These are phyloP conservation scores for Habrosyne pyritoides DNA, from an alignment of 2,888 invertebrate genomes.

Conservation along the genomic window DNA sequence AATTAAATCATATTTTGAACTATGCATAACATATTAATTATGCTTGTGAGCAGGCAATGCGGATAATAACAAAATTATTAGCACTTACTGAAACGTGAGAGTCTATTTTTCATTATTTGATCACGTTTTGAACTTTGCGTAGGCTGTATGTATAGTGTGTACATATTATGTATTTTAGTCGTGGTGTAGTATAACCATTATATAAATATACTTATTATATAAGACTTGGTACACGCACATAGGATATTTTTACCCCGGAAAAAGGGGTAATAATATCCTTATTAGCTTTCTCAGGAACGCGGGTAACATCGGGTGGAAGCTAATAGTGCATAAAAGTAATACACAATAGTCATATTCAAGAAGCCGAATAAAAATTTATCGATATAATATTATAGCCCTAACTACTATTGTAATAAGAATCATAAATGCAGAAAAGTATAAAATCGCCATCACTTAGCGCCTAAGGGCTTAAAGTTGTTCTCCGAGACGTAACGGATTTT, in stretches of 20 bases:
- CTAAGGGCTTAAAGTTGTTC: conserved; percentile 31
- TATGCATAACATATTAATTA: not conserved
- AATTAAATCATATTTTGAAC: not conserved
- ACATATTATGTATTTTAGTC: not conserved
- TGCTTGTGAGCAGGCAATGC: not conserved
- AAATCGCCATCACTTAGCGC: conserved; percentile 30
- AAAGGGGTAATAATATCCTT: no score
- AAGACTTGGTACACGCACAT: no score
- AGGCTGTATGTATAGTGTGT: not conserved
- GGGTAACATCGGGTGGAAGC: no score
- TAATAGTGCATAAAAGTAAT: no score
- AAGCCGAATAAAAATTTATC: not conserved
- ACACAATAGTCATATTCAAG: no score
- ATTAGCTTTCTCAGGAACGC: no score
- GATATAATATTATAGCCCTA: not conserved
- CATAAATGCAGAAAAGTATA: conserved; percentile 15
- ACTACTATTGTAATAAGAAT: not conserved
- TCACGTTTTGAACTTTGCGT: not conserved
- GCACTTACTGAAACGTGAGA: not conserved
- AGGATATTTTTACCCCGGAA: no score
- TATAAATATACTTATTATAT: no score
- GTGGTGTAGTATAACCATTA: no score
- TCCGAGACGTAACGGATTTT: conserved; percentile 18
- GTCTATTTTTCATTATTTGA: not conserved
- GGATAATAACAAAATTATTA: not conserved